Percentiles rank a stretch among this genome's conserved stretches.
These are phyloP conservation scores for Heterotilapia buettikoferi DNA, from an alignment of 2,113 vertebrate species.

Conservation along the genomic window DNA sequence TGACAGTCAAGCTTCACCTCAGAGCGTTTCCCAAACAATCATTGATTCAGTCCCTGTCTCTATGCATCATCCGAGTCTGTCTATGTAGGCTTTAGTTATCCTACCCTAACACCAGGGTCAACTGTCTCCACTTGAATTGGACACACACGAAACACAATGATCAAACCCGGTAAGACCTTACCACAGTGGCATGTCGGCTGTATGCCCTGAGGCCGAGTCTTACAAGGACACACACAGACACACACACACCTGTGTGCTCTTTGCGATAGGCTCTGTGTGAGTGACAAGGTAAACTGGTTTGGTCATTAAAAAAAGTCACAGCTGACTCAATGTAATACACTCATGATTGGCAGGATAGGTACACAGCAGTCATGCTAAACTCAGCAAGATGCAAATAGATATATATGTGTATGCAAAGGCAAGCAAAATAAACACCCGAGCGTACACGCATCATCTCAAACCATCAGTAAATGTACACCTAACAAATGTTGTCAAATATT, in stretches of 20 bases:
- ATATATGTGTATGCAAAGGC: neutral
- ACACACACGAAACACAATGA: conserved; percentile 36
- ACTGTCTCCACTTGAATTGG: conserved; percentile 50
- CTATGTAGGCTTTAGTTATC: conserved; percentile 41
- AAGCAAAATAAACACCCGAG: neutral
- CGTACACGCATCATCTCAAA: neutral
- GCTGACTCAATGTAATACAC: neutral
- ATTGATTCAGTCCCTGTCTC: conserved; percentile 40
- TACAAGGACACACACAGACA: neutral
- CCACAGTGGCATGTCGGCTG: conserved; percentile 39
- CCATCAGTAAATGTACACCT: neutral
- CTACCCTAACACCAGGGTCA: conserved; percentile 47
- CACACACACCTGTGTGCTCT: conserved; percentile 22
- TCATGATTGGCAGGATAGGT: conserved; percentile 9
- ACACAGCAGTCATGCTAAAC: neutral
- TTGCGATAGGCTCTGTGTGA: conserved; percentile 6
- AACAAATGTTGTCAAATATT: neutral
- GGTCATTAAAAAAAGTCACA: conserved; percentile 19
- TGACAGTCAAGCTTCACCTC: conserved; percentile 44
- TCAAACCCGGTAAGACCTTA: conserved; percentile 48
- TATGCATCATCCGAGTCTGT: conserved; percentile 17
- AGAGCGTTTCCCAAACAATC: conserved; percentile 17
- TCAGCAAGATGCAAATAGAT: neutral
- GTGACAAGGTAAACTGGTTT: conserved; percentile 36
- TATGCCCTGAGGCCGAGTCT: conserved; percentile 41